These are phyloP conservation scores for Coranthus polyacanthus DNA, from an alignment of 2,797 vertebrate genomes.

Conservation along the genomic window DNA sequence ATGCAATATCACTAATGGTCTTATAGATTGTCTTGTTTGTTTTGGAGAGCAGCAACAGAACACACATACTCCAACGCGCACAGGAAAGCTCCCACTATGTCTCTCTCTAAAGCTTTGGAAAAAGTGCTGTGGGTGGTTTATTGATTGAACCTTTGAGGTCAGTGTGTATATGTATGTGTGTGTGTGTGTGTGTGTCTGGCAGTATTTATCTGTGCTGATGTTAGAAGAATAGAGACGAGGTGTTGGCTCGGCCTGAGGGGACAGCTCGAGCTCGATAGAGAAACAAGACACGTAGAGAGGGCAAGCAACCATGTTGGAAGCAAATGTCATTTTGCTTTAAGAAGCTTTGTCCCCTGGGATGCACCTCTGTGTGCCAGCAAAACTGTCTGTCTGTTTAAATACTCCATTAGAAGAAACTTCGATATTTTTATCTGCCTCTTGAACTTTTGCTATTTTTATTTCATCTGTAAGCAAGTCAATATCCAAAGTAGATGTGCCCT, in stretches of 20 bases:
- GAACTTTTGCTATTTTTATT: neutral
- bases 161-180: conserved; percentile 27
- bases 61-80: conserved; percentile 5
- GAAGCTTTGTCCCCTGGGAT: conserved; percentile 44
- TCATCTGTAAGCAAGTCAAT: neutral
- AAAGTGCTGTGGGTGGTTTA: conserved; percentile 65
- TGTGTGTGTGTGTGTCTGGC: conserved; percentile 35
- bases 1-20: conserved; percentile 44
- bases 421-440: conserved; percentile 1
- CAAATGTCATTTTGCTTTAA: conserved; percentile 65
- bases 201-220: conserved; percentile 62
- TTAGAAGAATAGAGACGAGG: conserved; percentile 60
- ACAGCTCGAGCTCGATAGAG: conserved; percentile 37
- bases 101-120: conserved; percentile 53
- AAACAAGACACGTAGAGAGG: conserved; percentile 54
- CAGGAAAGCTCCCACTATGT: conserved; percentile 7
- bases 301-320: conserved; percentile 54
- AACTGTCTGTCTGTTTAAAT: conserved; percentile 23
- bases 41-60: conserved; percentile 30
- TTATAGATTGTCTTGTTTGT: conserved; percentile 52
- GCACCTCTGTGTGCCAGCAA: conserved; percentile 22
- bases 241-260: conserved; percentile 60
- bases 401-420: conserved; percentile 18
- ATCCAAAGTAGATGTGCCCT: too few relatives aligned
- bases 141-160: conserved; percentile 62